Evolutionary conservation across 1,140 invertebrate genomes (phyloP).

Genomic region (Pogonomyrmex californicus): DNA sequence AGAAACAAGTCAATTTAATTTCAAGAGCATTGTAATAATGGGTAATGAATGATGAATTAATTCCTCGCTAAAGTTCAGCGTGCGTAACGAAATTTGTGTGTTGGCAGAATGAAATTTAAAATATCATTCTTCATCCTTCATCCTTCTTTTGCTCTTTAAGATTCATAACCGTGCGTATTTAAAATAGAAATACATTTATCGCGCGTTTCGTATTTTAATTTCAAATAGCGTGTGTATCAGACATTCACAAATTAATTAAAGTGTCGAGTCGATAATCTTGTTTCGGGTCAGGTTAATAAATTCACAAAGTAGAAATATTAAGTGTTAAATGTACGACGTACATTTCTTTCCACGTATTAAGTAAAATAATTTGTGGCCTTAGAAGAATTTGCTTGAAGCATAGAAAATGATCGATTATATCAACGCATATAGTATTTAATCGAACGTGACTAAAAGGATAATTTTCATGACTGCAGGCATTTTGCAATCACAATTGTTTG

Average conservation of each 20-base stretch:
- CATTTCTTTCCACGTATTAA: background rate
- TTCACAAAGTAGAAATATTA: background rate
- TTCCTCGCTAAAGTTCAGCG: background rate
- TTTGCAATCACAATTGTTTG: conserved; percentile 30
- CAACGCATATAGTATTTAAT: conserved; percentile 20
- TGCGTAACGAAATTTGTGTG: background rate
- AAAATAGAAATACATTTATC: conserved; percentile 26
- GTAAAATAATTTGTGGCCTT: conserved; percentile 25
- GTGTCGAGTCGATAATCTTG: conserved; percentile 6
- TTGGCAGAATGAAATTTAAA: background rate
- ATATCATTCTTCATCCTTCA: background rate
- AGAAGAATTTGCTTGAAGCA: conserved; percentile 16
- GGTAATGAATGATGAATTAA: background rate
- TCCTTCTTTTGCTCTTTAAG: background rate
- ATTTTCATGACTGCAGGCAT: conserved; percentile 21
- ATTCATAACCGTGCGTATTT: background rate
- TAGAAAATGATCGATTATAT: conserved; percentile 32
- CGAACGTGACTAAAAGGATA: conserved; percentile 40
- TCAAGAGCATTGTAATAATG: background rate
- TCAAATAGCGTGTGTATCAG: conserved; percentile 10
- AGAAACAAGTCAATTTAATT: conserved; percentile 11
- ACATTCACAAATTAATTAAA: conserved; percentile 32
- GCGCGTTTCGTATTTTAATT: conserved; percentile 3
- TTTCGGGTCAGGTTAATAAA: conserved; percentile 7
- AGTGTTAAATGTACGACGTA: background rate